These are phyloP conservation scores for Cabera pusaria DNA, from an alignment of 2,888 invertebrate genomes.

Conservation along the genomic window DNA sequence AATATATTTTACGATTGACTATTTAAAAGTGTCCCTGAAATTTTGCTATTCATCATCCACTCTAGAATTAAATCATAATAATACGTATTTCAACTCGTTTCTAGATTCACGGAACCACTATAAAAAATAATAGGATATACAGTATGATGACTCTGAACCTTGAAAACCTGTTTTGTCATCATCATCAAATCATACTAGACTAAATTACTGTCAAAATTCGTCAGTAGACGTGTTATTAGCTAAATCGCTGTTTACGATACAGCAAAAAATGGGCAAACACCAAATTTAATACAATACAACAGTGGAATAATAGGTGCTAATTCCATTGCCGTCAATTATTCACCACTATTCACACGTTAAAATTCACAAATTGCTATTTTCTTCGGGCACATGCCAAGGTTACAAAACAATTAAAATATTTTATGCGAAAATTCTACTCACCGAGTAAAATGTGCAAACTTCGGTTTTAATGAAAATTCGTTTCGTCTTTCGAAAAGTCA, in stretches of 20 bases:
- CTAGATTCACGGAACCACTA: constrained; percentile 31
- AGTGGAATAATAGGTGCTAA: constrained; percentile 5
- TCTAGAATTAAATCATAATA: constrained; percentile 19
- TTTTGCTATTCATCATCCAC: constrained; percentile 2
- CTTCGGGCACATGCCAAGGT: constrained; percentile 8
- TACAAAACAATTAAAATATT: constrained; percentile 5
- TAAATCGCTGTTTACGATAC: constrained; percentile 25
- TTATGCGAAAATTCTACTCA: constrained; percentile 41
- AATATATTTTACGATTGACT: too few species aligned
- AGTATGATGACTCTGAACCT: constrained; percentile 36
- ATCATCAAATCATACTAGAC: constrained; percentile 27
- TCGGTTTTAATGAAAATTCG: constrained; percentile 40
- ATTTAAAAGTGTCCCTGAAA: too few species aligned
- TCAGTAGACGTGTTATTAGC: constrained; percentile 27
- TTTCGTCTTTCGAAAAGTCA: constrained; percentile 55
- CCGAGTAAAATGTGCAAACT: constrained; percentile 61
- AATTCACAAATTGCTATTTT: constrained; percentile 9
- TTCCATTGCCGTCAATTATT: constrained; percentile 8
- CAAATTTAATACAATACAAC: constrained; percentile 5
- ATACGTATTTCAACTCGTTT: constrained; percentile 37
- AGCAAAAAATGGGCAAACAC: constrained; percentile 19
- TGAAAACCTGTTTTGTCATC: constrained; percentile 41
- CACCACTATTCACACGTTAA: background rate
- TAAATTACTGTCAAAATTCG: constrained; percentile 29
- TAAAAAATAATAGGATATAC: constrained; percentile 37